Percentiles rank a stretch among this genome's conserved stretches.
phyloP scores from a whole-genome alignment of 2,797 vertebrate species.

The Clamator glandarius region DNA sequence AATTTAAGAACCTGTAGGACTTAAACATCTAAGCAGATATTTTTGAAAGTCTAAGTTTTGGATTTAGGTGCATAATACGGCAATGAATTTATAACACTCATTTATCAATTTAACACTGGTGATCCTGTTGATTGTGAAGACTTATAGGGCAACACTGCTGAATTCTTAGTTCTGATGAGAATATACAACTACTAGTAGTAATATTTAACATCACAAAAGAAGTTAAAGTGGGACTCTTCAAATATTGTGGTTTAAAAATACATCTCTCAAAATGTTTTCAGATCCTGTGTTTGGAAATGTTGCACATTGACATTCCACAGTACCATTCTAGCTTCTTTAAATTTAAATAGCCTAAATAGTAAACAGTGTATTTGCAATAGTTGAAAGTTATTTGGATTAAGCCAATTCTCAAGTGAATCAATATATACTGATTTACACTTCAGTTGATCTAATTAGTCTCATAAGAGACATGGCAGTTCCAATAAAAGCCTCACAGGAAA shows the following conservation, averaged over 20 bases:
- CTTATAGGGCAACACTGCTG: background rate
- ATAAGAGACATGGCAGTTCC: background rate
- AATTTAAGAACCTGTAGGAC: background rate
- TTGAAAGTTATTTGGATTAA: conserved; percentile 47
- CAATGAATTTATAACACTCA: background rate
- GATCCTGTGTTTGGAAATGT: background rate
- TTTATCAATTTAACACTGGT: background rate
- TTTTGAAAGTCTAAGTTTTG: background rate
- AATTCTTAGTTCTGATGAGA: background rate
- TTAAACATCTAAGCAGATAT: background rate
- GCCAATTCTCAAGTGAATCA: background rate
- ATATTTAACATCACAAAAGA: background rate
- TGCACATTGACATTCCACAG: background rate
- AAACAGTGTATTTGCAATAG: background rate
- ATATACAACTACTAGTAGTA: background rate
- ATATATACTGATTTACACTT: conserved; percentile 20
- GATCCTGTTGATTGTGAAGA: background rate
- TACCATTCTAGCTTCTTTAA: background rate
- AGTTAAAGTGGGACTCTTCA: background rate
- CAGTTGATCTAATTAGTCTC: conserved; percentile 47
- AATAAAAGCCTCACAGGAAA: conserved; percentile 31
- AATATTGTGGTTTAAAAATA: background rate
- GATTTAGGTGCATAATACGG: background rate
- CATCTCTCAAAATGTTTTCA: background rate
- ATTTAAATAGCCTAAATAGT: background rate